Evolutionary conservation across 2,113 vertebrate species (phyloP).

Genomic region (Anser cygnoides): DNA sequence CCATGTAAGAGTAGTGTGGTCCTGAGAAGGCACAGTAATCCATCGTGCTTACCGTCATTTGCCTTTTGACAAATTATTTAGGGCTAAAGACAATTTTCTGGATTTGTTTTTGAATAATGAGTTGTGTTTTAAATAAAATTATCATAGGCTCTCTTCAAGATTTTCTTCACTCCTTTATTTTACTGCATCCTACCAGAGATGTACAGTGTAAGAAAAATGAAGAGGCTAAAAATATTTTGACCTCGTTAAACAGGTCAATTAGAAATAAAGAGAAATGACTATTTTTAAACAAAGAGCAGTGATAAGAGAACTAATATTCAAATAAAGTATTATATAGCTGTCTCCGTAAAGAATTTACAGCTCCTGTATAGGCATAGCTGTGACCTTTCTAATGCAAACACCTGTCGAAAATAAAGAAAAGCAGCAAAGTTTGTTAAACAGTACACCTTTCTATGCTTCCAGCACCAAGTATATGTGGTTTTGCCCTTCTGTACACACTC

Average conservation of each 20-base stretch:
- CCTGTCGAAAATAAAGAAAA: neutral
- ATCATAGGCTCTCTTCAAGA: neutral
- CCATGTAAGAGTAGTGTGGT: neutral
- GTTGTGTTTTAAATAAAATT: neutral
- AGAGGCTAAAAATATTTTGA: neutral
- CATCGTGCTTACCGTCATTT: neutral
- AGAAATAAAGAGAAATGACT: neutral
- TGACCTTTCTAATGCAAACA: neutral
- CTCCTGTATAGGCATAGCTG: neutral
- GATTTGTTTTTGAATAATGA: neutral
- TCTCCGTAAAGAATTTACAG: neutral
- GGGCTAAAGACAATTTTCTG: neutral
- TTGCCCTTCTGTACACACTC: neutral
- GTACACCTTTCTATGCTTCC: neutral
- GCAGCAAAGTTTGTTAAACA: neutral
- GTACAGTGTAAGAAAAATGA: neutral
- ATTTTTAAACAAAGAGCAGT: neutral
- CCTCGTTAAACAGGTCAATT: neutral
- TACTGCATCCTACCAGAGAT: neutral
- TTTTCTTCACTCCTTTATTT: neutral
- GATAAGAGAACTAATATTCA: neutral
- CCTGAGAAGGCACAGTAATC: neutral
- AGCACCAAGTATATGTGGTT: neutral
- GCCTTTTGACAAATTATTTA: neutral
- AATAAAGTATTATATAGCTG: neutral